Conservation (phyloP, 2,113 vertebrate species). For the Chaenogobius annularis region DNA sequence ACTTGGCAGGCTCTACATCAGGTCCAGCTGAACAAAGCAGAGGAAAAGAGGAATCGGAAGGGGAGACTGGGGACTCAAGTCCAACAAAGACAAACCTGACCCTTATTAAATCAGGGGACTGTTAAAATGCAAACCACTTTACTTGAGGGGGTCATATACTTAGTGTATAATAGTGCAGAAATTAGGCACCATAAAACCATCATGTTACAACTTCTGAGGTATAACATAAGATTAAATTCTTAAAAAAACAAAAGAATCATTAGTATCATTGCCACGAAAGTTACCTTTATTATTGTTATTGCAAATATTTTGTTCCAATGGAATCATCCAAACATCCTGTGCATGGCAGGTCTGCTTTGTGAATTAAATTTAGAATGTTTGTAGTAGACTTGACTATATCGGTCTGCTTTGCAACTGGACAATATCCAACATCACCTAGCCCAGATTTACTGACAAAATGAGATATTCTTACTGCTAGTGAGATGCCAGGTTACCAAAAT, state of each 20-base stretch:
- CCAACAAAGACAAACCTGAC: slow-evolving; percentile 34
- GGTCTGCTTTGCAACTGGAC: too few relatives aligned
- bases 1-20: slow-evolving; percentile 23
- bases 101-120: slow-evolving; percentile 33
- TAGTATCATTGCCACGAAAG: neutral
- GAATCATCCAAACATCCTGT: neutral
- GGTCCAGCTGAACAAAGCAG: slow-evolving; percentile 32
- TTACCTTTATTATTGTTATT: neutral
- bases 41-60: slow-evolving; percentile 18
- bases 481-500: too few relatives aligned
- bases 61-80: slow-evolving; percentile 14
- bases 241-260: neutral
- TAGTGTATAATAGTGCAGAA: neutral
- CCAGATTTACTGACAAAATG: too few relatives aligned
- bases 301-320: neutral
- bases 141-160: slow-evolving; percentile 20
- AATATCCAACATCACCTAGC: too few relatives aligned
- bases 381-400: too few relatives aligned
- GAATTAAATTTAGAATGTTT: too few relatives aligned
- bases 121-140: slow-evolving; percentile 23
- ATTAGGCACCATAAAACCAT: neutral
- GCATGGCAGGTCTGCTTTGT: neutral
- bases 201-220: neutral
- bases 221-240: neutral
- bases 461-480: too few relatives aligned